Base-by-base conservation (phyloP, 2,113 vertebrate species). In the Dicrurus megarhynchus region DNA sequence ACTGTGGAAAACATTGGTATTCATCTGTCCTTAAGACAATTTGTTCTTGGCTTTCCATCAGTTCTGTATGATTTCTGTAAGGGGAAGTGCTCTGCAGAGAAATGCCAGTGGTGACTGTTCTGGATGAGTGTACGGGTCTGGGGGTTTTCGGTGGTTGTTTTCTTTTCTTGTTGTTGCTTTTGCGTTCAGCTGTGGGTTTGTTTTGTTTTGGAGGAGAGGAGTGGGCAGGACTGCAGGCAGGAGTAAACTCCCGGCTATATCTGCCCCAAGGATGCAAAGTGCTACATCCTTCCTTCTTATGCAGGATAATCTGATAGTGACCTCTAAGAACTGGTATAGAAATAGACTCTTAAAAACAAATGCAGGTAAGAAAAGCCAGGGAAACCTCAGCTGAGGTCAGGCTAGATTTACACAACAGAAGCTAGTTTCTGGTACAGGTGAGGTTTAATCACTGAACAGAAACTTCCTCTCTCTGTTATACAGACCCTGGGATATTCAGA, bases 1-100 rank as follows among this genome's bases (percentile, higher is more conserved):
- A 74, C 30, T 87, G 41, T 35, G 63, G 23, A 85, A 53, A 89
- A 63, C 30, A 20, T 0, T 69, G 61, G 28, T 37, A 56, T 89
- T 96, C 47, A 79, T 83, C 75, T 84, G 44, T 85, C 84, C 50
- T 73, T 55, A 49, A 68, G 16, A 84, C 83, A 49, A 52, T 47
- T 75, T 89, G 47, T 89, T 91, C 83, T 90, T 95, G 84, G 90
- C 87, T 73, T 70, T 90, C 21, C 24, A 44, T 83, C 78, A 87
- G 10, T 73, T 87, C 41, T 50, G n/a, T 73, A 39, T 35, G 37
- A 90, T 46, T 84, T 91, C 84, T 91, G 50, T 63, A 55, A 65
- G 13, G 21, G 74, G 50, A 90, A 84, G 27, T 47, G 47, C 22
- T 88, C 59, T 74, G 22, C 68, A 82, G 39, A 78, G 76, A 84